Evolutionary conservation across 2,888 invertebrate species (phyloP).

Genomic region (Hydrotaea diabolus): DNA sequence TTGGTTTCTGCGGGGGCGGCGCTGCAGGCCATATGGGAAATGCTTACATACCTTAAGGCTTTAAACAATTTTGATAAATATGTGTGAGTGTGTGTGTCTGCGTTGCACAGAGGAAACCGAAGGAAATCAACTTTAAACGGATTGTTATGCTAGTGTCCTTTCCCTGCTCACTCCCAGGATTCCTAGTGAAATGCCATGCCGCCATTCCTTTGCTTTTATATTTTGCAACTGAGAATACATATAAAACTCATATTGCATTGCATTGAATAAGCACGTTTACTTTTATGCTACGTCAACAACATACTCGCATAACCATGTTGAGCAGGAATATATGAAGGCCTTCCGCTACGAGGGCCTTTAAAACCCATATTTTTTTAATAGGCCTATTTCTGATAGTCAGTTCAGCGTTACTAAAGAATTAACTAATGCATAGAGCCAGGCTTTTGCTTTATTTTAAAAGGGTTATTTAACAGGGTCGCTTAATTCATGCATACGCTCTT

Average conservation of each 20-base stretch:
- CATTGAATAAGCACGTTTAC: slow-evolving; percentile 8
- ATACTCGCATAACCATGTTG: background rate
- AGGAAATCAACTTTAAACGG: slow-evolving; percentile 16
- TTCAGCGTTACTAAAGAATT: no score
- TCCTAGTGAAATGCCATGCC: background rate
- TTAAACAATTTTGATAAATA: background rate
- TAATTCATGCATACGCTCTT: no score
- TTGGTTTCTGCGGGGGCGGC: background rate
- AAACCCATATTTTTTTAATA: no score
- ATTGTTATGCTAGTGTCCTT: background rate
- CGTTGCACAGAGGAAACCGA: background rate
- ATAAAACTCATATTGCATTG: slow-evolving; percentile 1
- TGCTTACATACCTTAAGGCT: background rate
- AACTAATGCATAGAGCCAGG: no score
- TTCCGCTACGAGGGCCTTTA: no score
- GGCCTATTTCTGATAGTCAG: no score
- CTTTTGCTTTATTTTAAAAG: no score
- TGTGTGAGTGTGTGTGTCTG: no score
- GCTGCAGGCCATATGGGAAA: background rate
- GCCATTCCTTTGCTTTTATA: background rate
- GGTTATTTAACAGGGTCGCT: no score
- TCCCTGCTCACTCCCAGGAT: background rate
- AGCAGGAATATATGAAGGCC: no score
- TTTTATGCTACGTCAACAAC: slow-evolving; percentile 14
- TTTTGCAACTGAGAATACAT: background rate